Evolutionary conservation across 2,888 invertebrate genomes (phyloP).

Genomic region (Tyria jacobaeae): DNA sequence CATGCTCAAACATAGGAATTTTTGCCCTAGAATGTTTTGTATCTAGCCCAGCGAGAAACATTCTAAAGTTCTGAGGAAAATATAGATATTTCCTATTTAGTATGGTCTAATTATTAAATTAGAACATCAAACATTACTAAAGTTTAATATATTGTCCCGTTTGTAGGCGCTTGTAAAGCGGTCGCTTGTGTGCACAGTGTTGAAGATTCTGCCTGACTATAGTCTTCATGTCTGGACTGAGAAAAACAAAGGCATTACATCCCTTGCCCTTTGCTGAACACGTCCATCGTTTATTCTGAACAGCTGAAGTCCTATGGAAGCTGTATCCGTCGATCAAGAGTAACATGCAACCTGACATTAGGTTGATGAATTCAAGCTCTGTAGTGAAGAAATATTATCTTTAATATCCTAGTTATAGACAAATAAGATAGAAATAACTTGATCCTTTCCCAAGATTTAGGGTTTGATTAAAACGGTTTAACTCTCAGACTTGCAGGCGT

Average conservation of each 20-base stretch:
- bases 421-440: neutral
- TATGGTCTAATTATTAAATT: too few relatives aligned
- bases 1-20: too few relatives aligned
- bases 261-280: conserved; percentile 18
- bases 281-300: conserved; percentile 11
- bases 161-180: neutral
- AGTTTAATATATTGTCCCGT: conserved; percentile 9
- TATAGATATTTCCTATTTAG: too few relatives aligned
- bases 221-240: conserved; percentile 1
- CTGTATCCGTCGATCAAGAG: conserved; percentile 13
- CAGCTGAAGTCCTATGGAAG: conserved; percentile 12
- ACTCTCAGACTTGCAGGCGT: too few relatives aligned
- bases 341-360: conserved; percentile 5
- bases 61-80: too few relatives aligned
- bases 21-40: too few relatives aligned
- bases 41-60: too few relatives aligned
- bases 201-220: conserved; percentile 11
- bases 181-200: conserved; percentile 10
- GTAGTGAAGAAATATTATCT: neutral
- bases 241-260: conserved; percentile 12
- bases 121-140: too few relatives aligned
- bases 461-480: too few relatives aligned
- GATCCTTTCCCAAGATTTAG: neutral
- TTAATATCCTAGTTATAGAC: neutral
- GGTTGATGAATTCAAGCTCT: conserved; percentile 10